phyloP scores from a whole-genome alignment of 2,888 invertebrate species.

The Drosophila gaucha region DNA sequence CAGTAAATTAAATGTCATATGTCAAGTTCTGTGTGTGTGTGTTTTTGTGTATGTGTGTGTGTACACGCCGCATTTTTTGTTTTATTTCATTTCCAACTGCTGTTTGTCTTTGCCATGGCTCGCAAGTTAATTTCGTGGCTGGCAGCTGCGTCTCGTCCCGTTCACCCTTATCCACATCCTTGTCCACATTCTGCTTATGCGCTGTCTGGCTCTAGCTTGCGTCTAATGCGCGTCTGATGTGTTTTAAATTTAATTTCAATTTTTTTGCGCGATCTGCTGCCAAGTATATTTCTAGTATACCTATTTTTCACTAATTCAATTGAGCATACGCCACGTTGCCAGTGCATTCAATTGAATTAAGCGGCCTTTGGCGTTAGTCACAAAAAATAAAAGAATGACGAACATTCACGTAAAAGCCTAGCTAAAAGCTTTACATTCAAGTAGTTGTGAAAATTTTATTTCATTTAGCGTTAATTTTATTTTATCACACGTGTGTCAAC shows the following conservation, averaged over 20 bases:
- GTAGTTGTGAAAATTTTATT: slow-evolving; percentile 59
- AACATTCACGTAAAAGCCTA: slow-evolving; percentile 20
- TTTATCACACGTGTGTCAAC: slow-evolving; percentile 39
- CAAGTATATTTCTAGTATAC: slow-evolving; percentile 14
- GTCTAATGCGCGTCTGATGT: slow-evolving; percentile 35
- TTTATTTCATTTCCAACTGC: slow-evolving; percentile 65
- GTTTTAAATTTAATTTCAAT: slow-evolving; percentile 60
- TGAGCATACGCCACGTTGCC: slow-evolving; percentile 52
- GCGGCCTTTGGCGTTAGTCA: slow-evolving; percentile 18
- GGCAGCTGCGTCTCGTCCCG: slow-evolving; percentile 36
- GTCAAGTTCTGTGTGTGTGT: slow-evolving; percentile 62
- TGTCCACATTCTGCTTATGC: slow-evolving; percentile 18
- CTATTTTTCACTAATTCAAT: slow-evolving; percentile 56
- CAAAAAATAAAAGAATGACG: neutral
- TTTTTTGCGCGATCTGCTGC: slow-evolving; percentile 16
- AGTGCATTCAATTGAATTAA: slow-evolving; percentile 59
- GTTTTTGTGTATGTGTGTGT: slow-evolving; percentile 19
- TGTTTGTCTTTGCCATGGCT: slow-evolving; percentile 69
- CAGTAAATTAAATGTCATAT: slow-evolving; percentile 81
- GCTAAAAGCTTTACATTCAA: slow-evolving; percentile 66
- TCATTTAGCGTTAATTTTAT: slow-evolving; percentile 54
- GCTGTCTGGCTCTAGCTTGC: slow-evolving; percentile 15
- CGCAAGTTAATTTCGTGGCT: slow-evolving; percentile 72
- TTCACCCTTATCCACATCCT: neutral
- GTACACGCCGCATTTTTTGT: slow-evolving; percentile 36